These are phyloP conservation scores for Mormyrus proboscirostris DNA, from an alignment of 2,797 vertebrate genomes.

Conservation along the genomic window DNA sequence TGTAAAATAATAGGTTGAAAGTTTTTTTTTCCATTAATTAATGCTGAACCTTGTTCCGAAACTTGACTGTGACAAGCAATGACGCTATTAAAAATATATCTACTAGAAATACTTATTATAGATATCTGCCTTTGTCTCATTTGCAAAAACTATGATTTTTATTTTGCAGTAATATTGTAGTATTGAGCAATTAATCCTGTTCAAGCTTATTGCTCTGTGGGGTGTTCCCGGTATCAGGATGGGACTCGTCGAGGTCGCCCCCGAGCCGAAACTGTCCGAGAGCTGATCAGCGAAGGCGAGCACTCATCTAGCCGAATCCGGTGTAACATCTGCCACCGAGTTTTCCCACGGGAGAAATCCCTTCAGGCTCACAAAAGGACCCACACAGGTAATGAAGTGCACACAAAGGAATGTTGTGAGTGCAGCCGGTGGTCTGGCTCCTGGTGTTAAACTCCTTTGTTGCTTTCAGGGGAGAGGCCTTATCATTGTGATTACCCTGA, in stretches of 20 bases:
- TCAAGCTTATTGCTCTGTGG: neutral
- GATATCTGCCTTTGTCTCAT: neutral
- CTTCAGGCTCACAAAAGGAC: constrained; percentile 96
- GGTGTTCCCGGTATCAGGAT: constrained; percentile 61
- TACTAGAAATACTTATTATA: neutral
- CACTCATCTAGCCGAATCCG: constrained; percentile 91
- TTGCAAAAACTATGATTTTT: neutral
- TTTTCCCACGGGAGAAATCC: constrained; percentile 93
- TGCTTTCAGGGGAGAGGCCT: constrained; percentile 80
- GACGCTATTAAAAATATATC: neutral
- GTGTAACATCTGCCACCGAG: constrained; percentile 92
- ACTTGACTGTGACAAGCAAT: neutral
- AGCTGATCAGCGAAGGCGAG: constrained; percentile 90
- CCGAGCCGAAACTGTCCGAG: constrained; percentile 85
- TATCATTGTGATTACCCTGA: constrained; percentile 96
- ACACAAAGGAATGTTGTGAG: neutral
- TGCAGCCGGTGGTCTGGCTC: neutral
- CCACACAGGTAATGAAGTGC: constrained; percentile 74
- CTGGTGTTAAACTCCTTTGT: neutral
- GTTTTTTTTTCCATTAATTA: neutral
- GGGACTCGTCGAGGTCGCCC: constrained; percentile 86
- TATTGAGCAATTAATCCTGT: neutral
- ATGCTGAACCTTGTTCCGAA: neutral
- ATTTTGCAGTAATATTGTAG: neutral
- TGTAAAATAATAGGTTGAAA: neutral